phyloP scores from a whole-genome alignment of 2,797 vertebrate genomes.

The Anisognathus igniventris region DNA sequence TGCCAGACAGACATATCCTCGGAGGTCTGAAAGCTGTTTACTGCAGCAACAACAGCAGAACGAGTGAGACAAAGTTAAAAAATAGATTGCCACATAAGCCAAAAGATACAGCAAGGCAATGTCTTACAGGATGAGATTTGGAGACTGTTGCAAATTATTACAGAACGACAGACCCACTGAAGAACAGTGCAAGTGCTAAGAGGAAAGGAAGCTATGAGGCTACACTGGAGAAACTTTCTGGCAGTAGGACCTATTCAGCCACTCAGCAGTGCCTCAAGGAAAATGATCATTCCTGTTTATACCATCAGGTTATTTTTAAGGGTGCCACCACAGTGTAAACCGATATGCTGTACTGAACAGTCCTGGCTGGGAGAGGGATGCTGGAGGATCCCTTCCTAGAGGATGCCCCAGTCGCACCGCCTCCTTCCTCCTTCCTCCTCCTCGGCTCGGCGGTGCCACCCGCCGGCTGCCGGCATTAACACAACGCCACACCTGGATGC shows the following conservation, averaged over 20 bases:
- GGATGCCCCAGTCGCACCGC: fast-evolving
- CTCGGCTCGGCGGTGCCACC: neutral
- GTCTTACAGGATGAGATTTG: neutral
- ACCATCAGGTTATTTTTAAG: neutral
- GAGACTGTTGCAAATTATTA: neutral
- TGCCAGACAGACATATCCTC: neutral
- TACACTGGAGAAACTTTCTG: neutral
- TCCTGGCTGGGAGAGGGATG: neutral
- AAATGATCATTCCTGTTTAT: fast-evolving
- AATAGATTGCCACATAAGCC: neutral
- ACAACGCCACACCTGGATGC: fast-evolving
- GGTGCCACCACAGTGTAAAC: neutral
- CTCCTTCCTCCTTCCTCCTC: neutral
- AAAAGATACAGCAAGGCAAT: neutral
- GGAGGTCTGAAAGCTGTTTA: neutral
- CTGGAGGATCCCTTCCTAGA: neutral
- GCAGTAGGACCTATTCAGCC: neutral
- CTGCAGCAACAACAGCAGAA: neutral
- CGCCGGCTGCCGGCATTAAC: neutral
- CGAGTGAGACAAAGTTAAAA: neutral
- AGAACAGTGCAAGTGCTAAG: neutral
- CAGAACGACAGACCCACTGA: neutral
- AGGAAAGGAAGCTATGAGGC: neutral
- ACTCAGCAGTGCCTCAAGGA: neutral
- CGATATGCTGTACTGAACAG: fast-evolving